These are phyloP conservation scores for Dendrolimus punctatus DNA, from an alignment of 1,140 invertebrate species.

Conservation along the genomic window DNA sequence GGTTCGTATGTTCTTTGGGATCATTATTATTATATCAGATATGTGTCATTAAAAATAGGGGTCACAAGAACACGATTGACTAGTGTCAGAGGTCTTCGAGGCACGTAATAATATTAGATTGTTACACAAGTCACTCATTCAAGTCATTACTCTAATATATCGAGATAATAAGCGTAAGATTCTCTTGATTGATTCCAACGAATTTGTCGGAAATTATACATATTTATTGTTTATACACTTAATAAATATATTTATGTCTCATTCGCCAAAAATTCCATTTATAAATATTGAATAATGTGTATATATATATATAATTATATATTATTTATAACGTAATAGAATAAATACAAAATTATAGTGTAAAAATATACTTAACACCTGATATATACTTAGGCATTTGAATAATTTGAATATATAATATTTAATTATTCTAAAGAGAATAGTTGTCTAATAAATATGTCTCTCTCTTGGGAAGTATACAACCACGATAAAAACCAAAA, in stretches of 20 bases:
- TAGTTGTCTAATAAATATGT: conserved; percentile 23
- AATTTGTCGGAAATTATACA: conserved; percentile 27
- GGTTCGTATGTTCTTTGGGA: not conserved
- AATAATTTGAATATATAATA: conserved; percentile 20
- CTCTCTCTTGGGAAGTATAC: conserved; percentile 59
- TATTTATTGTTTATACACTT: conserved; percentile 19
- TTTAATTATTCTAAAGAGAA: conserved; percentile 26
- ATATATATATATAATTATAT: conserved; percentile 14
- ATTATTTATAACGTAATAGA: conserved; percentile 21
- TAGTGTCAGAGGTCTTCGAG: conserved; percentile 37
- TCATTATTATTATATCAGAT: conserved; percentile 10
- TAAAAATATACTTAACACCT: conserved; percentile 46
- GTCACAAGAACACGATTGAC: conserved; percentile 2
- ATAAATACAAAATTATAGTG: conserved; percentile 38
- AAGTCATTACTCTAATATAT: conserved; percentile 56
- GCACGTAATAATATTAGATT: conserved; percentile 49
- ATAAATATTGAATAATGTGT: conserved; percentile 16
- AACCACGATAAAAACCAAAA: conserved; percentile 25
- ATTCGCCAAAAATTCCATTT: conserved; percentile 25
- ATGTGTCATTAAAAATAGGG: conserved; percentile 5
- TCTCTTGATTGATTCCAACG: conserved; percentile 39
- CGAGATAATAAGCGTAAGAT: conserved; percentile 67
- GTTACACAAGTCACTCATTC: conserved; percentile 44
- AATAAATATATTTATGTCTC: conserved; percentile 32
- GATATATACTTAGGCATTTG: conserved; percentile 24